Percentiles rank a stretch among this genome's conserved stretches.
Conservation (phyloP, 2,797 vertebrate species). For the Pogonophryne albipinna region DNA sequence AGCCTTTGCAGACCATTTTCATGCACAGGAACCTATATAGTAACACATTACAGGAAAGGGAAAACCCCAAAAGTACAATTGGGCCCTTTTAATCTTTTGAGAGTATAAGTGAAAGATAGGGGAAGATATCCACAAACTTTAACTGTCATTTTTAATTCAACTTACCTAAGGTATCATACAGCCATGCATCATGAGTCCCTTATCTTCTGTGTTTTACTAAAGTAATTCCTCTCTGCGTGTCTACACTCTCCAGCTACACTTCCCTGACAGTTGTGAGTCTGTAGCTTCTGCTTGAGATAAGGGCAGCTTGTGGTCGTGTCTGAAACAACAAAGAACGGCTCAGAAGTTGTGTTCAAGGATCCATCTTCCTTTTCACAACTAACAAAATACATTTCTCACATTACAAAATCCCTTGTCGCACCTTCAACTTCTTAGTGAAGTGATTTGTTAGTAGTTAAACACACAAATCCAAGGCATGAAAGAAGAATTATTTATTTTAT, state of each 20-base stretch:
- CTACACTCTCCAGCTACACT: not conserved
- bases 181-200: not conserved
- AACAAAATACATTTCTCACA: not conserved
- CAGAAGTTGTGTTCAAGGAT: not conserved
- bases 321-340: slow-evolving; percentile 7
- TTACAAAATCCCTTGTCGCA: not conserved
- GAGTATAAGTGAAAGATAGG: no score
- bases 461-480: not conserved
- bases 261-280: not conserved
- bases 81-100: no score
- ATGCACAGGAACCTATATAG: no score
- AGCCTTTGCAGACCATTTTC: no score
- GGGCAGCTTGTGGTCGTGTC: not conserved
- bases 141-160: not conserved
- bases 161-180: not conserved
- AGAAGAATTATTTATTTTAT: slow-evolving; percentile 55
- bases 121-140: not conserved
- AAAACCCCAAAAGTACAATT: no score
- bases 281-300: slow-evolving; percentile 31
- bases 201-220: not conserved
- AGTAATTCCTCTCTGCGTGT: not conserved
- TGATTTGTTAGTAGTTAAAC: not conserved
- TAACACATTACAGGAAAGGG: no score
- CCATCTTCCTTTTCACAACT: not conserved
- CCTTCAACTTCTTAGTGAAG: not conserved